Base-by-base conservation (phyloP, 1,140 invertebrate species). In the Drosophila tsacasi region DNA sequence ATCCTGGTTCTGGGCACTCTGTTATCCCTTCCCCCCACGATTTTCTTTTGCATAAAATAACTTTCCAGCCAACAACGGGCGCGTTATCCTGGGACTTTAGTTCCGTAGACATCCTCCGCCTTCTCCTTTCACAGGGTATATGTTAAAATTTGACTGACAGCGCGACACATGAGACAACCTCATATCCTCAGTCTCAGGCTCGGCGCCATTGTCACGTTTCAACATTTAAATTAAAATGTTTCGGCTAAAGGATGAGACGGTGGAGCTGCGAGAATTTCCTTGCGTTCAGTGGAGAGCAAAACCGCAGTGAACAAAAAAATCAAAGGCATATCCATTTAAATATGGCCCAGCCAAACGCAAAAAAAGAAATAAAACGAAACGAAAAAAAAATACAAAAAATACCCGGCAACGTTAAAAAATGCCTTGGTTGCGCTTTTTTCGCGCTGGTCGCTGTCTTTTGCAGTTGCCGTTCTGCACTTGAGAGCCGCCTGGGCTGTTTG, bases 151-250 rank as follows among this genome's bases (percentile, higher is more conserved):
- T 78, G 67, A 78, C 59, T 84, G 67, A 74, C 84, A 44, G 46
- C 58, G 52, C 58, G 80, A 68, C 76, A 83, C 62, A 71, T 80
- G 81, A 61, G 76, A 79, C 76, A 79, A 81, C 64, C 84, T 78
- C 68, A 79, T 87, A 71, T 89, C 77, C 68, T 61, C 59, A 71
- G 75, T 42, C 62, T 57, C 62, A 57, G 75, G 54, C 69, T 40
- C 65, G 71, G 60, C 65, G 74, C 74, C 67, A 89, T 87, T 83
- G 83, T 87, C 84, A 89, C 83, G 84, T 84, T 87, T 87, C 87
- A 89, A 78, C 83, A 87, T 87, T 87, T 87, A 87, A 89, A 89
- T 89, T 89, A 84, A 89, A 89, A 89, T 89, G 84, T 89, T 89
- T 89, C 84, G 77, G 77, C 75, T 78, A 79, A 79, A 49, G 49